These are phyloP conservation scores for Drosophila histrio DNA, from an alignment of 2,888 invertebrate genomes.

Conservation along the genomic window DNA sequence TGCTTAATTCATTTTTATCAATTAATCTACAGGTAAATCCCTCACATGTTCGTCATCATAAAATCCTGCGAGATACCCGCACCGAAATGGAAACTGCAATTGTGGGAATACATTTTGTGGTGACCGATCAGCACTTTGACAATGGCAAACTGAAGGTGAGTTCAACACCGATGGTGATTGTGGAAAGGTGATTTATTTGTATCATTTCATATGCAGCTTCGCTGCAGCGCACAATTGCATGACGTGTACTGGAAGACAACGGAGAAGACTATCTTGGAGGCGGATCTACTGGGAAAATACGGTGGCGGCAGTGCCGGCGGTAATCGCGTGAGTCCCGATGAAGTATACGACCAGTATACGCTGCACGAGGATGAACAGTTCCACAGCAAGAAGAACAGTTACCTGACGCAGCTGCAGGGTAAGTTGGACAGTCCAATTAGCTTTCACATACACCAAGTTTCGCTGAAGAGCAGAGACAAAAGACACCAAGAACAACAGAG, in stretches of 20 bases:
- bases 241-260: slow-evolving; percentile 88
- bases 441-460: slow-evolving; percentile 35
- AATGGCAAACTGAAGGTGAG: slow-evolving; percentile 85
- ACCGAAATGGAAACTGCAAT: slow-evolving; percentile 85
- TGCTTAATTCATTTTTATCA: not conserved
- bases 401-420: slow-evolving; percentile 84
- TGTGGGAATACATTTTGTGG: slow-evolving; percentile 85
- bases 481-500: slow-evolving; percentile 25
- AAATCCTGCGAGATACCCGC: slow-evolving; percentile 77
- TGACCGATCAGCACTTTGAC: slow-evolving; percentile 85
- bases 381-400: slow-evolving; percentile 82
- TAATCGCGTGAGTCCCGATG: slow-evolving; percentile 75
- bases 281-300: slow-evolving; percentile 81
- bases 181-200: not conserved
- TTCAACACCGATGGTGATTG: not conserved
- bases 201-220: slow-evolving; percentile 83
- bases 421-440: slow-evolving; percentile 68
- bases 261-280: slow-evolving; percentile 88
- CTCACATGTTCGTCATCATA: slow-evolving; percentile 81
- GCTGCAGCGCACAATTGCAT: slow-evolving; percentile 88
- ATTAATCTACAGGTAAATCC: slow-evolving; percentile 75
- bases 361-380: slow-evolving; percentile 81
- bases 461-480: slow-evolving; percentile 16
- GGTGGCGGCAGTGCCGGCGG: slow-evolving; percentile 69
- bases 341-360: slow-evolving; percentile 82